Conservation (phyloP, 2,888 invertebrate genomes). For the Meteorus colon region DNA sequence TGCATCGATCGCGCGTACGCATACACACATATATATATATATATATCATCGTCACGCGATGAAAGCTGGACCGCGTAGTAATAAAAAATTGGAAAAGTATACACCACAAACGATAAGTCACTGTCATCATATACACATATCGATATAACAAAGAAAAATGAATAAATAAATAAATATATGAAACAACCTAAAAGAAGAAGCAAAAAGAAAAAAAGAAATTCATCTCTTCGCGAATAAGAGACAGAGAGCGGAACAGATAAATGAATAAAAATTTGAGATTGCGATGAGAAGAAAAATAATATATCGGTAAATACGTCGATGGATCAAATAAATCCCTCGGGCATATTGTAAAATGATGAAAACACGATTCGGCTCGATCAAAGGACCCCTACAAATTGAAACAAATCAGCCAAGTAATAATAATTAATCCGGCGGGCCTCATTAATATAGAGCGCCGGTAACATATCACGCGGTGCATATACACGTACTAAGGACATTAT, state of each 20-base stretch:
- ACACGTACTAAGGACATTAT: constrained; percentile 39
- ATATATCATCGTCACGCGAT: constrained; percentile 48
- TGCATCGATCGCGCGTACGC: constrained; percentile 19
- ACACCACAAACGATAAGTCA: constrained; percentile 44
- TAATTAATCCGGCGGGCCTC: constrained; percentile 69
- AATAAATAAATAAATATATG: background rate
- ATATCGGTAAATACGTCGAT: constrained; percentile 29
- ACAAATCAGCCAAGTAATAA: constrained; percentile 70
- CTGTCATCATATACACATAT: constrained; percentile 41
- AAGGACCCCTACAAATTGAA: constrained; percentile 68
- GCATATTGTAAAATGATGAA: constrained; percentile 61
- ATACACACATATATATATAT: background rate
- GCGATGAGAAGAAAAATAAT: constrained; percentile 14
- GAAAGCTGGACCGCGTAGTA: constrained; percentile 27
- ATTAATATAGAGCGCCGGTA: constrained; percentile 64
- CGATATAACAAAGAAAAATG: constrained; percentile 8
- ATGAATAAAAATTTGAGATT: constrained; percentile 7
- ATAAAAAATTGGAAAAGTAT: constrained; percentile 42
- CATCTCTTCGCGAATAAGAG: background rate
- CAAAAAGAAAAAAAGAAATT: background rate
- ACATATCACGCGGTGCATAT: constrained; percentile 55
- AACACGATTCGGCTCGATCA: constrained; percentile 69
- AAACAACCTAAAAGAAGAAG: background rate
- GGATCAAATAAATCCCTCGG: constrained; percentile 56
- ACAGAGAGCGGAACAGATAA: background rate